A percentile compares a stretch with the other conserved stretches of the same genome.
Conservation (phyloP, 2,797 vertebrate genomes). For the Champsocephalus esox region DNA sequence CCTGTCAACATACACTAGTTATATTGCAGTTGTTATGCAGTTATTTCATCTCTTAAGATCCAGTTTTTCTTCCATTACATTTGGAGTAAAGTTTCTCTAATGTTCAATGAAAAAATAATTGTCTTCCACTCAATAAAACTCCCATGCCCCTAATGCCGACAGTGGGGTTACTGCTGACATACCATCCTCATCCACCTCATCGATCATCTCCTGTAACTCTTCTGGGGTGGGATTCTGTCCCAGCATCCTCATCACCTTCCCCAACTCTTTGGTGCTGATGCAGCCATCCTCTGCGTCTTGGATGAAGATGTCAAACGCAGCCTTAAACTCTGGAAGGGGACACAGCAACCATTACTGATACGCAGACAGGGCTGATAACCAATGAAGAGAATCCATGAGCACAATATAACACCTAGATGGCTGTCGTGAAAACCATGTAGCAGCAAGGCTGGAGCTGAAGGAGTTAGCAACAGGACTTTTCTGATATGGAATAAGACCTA, state of each 20-base stretch:
- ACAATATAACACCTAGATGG: background rate
- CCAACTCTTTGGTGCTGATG: conserved; percentile 89
- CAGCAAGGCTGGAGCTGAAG: background rate
- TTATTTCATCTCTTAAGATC: background rate
- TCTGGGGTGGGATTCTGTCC: conserved; percentile 98
- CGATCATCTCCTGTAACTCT: conserved; percentile 99
- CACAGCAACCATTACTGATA: conserved; percentile 7
- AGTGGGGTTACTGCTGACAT: conserved; percentile 31
- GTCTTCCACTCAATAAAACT: background rate
- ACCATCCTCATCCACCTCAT: conserved; percentile 99
- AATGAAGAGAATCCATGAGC: background rate
- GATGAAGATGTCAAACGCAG: conserved; percentile 98
- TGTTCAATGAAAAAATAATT: background rate
- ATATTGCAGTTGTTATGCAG: background rate
- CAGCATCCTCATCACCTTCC: conserved; percentile 92
- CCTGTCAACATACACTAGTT: conserved; percentile 80
- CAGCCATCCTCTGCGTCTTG: conserved; percentile 90
- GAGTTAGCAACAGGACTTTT: no score
- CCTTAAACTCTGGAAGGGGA: conserved; percentile 90
- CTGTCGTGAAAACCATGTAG: background rate
- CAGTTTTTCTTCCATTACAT: background rate
- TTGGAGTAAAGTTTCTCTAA: background rate
- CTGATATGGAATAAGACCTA: no score
- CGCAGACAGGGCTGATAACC: background rate
- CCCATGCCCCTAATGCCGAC: background rate